These are phyloP conservation scores for Osmerus eperlanus DNA, from an alignment of 2,113 vertebrate species.

Conservation along the genomic window DNA sequence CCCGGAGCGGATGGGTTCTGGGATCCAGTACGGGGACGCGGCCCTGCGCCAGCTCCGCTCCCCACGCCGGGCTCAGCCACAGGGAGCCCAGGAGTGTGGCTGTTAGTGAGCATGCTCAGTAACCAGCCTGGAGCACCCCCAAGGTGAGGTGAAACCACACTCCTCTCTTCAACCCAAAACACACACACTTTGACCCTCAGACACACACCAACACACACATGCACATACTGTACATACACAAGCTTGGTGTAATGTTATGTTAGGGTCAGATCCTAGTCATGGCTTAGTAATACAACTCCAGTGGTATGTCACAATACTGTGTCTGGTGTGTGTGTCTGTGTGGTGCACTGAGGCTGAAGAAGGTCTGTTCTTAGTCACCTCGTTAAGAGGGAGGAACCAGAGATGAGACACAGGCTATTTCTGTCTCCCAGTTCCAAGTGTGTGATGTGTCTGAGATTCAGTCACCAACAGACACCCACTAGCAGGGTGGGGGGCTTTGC, in stretches of 20 bases:
- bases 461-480: background rate
- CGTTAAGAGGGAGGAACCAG: background rate
- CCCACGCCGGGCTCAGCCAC: constrained; percentile 79
- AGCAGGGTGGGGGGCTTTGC: background rate
- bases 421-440: background rate
- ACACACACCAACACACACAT: constrained; percentile 2
- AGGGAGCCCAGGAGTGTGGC: constrained; percentile 82
- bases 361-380: background rate
- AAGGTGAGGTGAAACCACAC: constrained; percentile 35
- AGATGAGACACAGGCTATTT: background rate
- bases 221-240: constrained; percentile 18
- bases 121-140: background rate
- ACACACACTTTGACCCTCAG: background rate
- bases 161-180: background rate
- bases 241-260: constrained; percentile 1
- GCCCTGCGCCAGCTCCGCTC: constrained; percentile 86
- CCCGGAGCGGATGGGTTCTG: constrained; percentile 92
- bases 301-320: background rate
- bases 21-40: constrained; percentile 88
- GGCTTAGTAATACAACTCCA: constrained; percentile 5
- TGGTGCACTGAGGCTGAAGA: background rate
- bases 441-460: background rate
- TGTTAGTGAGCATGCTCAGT: constrained; percentile 67
- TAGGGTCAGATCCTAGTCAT: constrained; percentile 6
- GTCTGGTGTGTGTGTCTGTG: background rate